Conservation (phyloP, 1,140 invertebrate genomes). For the Philotrypesis tridentata region DNA sequence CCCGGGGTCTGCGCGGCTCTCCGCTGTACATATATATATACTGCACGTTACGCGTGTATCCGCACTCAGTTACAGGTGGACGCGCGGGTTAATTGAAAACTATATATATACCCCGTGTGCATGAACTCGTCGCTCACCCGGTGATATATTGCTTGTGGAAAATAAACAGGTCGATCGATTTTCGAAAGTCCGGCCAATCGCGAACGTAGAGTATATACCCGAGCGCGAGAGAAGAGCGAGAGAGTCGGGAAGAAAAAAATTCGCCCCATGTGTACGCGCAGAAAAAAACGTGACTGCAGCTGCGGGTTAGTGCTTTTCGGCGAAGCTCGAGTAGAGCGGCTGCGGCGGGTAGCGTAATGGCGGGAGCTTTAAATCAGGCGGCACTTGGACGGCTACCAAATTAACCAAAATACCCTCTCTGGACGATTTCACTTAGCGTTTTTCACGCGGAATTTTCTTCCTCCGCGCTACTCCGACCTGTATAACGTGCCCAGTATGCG, state of each 20-base stretch:
- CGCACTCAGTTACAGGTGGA: background rate
- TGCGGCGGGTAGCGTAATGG: too few species aligned
- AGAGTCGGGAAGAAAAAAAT: too few species aligned
- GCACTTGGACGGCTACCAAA: constrained; percentile 15
- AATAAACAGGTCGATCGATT: background rate
- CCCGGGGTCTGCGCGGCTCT: too few species aligned
- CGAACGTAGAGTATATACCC: too few species aligned
- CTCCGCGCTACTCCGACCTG: background rate
- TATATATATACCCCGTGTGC: background rate
- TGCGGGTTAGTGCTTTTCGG: background rate
- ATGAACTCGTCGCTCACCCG: too few species aligned
- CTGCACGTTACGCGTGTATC: too few species aligned
- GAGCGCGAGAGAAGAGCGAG: too few species aligned
- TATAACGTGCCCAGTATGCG: too few species aligned
- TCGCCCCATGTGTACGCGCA: too few species aligned
- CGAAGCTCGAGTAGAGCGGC: too few species aligned
- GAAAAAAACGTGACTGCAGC: background rate
- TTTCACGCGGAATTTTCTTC: constrained; percentile 8
- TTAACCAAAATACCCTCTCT: constrained; percentile 12
- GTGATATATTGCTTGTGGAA: background rate
- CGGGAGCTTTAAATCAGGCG: background rate
- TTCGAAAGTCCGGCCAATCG: too few species aligned
- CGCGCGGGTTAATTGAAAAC: background rate
- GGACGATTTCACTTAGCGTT: background rate
- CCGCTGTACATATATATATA: background rate